phyloP scores from a whole-genome alignment of 2,113 vertebrate genomes.

The Phaethornis superciliosus region DNA sequence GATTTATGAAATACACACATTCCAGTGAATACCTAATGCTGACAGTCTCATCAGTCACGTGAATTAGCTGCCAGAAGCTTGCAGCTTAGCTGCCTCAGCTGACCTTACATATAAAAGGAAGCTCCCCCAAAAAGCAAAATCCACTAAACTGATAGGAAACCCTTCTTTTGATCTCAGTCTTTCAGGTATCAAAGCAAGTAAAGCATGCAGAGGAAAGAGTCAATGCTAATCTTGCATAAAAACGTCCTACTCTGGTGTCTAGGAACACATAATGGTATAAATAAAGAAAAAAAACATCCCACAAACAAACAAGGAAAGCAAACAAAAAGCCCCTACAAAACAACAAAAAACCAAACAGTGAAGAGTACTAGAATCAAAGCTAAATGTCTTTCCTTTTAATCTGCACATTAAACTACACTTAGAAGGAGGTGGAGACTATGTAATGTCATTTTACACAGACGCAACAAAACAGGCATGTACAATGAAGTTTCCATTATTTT shows the following conservation, averaged over 20 bases:
- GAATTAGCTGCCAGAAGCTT: background rate
- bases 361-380: background rate
- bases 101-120: background rate
- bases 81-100: background rate
- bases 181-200: background rate
- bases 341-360: too few relatives aligned
- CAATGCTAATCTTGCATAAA: background rate
- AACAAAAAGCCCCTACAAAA: too few relatives aligned
- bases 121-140: background rate
- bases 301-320: too few relatives aligned
- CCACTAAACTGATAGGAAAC: background rate
- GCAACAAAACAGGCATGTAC: background rate
- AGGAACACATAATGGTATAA: background rate
- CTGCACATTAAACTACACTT: background rate
- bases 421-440: background rate
- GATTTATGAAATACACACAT: background rate
- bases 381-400: background rate
- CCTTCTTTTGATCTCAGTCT: background rate
- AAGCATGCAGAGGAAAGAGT: background rate
- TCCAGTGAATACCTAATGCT: background rate
- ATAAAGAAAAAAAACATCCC: background rate
- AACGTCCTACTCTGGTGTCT: background rate
- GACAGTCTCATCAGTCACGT: background rate
- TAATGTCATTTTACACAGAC: background rate
- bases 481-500: background rate